phyloP scores from a whole-genome alignment of 1,140 invertebrate species.

The Nautilus pompilius region DNA sequence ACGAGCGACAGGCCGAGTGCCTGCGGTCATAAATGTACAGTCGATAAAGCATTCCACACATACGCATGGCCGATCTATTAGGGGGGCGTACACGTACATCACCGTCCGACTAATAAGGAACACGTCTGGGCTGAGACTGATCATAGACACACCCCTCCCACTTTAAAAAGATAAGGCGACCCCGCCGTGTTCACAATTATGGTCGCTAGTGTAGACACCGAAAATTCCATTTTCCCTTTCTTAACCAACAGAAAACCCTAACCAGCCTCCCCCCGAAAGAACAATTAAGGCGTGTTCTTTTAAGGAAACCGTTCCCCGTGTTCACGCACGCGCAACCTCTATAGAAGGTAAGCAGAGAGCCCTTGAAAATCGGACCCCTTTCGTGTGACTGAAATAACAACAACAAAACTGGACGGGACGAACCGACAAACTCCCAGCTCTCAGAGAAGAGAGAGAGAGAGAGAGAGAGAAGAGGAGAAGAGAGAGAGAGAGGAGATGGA shows the following conservation, averaged over 20 bases:
- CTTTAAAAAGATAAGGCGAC: too few species aligned
- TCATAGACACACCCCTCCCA: too few species aligned
- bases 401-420: neutral
- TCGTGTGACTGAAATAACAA: neutral
- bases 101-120: too few species aligned
- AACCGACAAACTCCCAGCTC: neutral
- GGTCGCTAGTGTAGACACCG: too few species aligned
- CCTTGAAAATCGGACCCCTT: neutral
- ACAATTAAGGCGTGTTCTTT: neutral
- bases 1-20: neutral
- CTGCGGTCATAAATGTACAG: neutral
- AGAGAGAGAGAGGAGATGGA: neutral
- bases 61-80: too few species aligned
- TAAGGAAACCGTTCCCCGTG: neutral
- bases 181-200: too few species aligned
- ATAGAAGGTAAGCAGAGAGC: neutral
- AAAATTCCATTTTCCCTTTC: too few species aligned
- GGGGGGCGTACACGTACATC: too few species aligned
- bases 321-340: neutral
- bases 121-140: too few species aligned
- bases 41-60: too few species aligned
- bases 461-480: slow-evolving; percentile 6
- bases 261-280: too few species aligned
- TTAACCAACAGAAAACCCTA: too few species aligned
- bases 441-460: neutral